Base-by-base conservation (phyloP, 2,888 invertebrate genomes). In the Zhuqinia jingwanae region DNA sequence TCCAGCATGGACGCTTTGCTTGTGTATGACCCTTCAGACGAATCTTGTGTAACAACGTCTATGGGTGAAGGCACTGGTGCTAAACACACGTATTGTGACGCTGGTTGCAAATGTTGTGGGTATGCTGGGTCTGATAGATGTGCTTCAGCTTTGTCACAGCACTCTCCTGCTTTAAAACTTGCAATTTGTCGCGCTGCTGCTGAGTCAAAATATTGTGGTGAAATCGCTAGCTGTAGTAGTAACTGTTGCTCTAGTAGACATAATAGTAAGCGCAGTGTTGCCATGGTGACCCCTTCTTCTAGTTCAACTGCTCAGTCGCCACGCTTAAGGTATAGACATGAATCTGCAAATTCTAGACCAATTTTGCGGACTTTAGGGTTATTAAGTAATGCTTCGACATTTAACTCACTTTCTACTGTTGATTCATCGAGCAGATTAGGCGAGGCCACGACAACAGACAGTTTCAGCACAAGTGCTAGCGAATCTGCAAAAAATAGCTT, bases 1-100 rank as follows among this genome's bases (percentile, higher is more conserved):
- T 90, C 89, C 65, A 90, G 91, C 80, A 85, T 90, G 87, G 90
- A 91, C 82, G 91, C 91, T 90, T 91, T 91, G 90, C 90, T 91
- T 89, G 88, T 90, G 20, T 89, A 88, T 88, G 88, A 89, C 47
- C 87, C 88, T 27, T 47, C 85, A 8, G 65, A 73, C 47, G 86
- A 76, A 17, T 56, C 77, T 11, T 56, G 25, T 10, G 6, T 3
- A 45, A 56, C 68, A 50, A 60, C 87, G 58, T 77, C 42, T 53
- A 56, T 78, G 13, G 27, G 50, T 22, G 73, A n/a, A 60, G 73
- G 27, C 85, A 70, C 20, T 50, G 42, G 42, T 45, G 30, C 81
- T 80, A 22, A 53, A 42, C 45, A 25, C 20, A 78, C 63, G n/a
- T n/a, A n/a, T 17, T 42, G 20, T 42, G 77, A 77, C 36, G 63